Base-by-base conservation (phyloP, 2,113 vertebrate genomes). In the Gobiocypris rarus region DNA sequence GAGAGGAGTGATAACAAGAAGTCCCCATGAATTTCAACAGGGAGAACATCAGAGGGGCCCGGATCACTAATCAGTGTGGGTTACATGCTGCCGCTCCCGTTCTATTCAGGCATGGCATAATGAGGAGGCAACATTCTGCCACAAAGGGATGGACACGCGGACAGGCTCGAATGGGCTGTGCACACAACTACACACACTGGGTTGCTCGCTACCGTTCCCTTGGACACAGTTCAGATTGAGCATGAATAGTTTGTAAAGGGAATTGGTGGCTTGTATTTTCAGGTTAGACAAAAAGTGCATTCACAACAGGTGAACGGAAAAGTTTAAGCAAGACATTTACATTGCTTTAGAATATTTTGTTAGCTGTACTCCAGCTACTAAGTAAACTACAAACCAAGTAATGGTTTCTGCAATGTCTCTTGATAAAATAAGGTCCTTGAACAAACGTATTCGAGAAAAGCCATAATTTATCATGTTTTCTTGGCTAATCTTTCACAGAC, bases 31-130 rank as follows among this genome's bases (percentile, higher is more conserved):
- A 83, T 86, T 86, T 88, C 43, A 86, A 84, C 85, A 67, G 78
- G 54, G 73, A 45, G 86, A 81, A 84, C 87, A 84, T 88, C 87
- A 88, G 85, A 86, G 80, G 80, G 50, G 63, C 79, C 70, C 58
- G 34, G 81, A 75, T 82, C 83, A 67, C 82, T 83, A 86, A 89
- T 87, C 86, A 87, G 74, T 70, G 83, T 31, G 77, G 86, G 71
- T 84, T 85, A 85, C 71, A 75, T 71, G 67, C 67, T 58, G 67
- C 70, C 41, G 63, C 75, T 67, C 75, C 75, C n/a, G 7, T 24
- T 70, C 65, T 80, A 75, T 83, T 88, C 74, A 88, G 71, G 10
- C 56, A 1, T 19, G 8, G n/a, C 4, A 85, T 85, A 87, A 89
- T 85, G 81, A 89, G 82, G 73, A 75, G 83, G 76, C 83, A 50